A percentile compares a stretch with the other conserved stretches of the same genome.
Evolutionary conservation across 1,140 invertebrate genomes (phyloP).

Genomic region (Trissolcus basalis): DNA sequence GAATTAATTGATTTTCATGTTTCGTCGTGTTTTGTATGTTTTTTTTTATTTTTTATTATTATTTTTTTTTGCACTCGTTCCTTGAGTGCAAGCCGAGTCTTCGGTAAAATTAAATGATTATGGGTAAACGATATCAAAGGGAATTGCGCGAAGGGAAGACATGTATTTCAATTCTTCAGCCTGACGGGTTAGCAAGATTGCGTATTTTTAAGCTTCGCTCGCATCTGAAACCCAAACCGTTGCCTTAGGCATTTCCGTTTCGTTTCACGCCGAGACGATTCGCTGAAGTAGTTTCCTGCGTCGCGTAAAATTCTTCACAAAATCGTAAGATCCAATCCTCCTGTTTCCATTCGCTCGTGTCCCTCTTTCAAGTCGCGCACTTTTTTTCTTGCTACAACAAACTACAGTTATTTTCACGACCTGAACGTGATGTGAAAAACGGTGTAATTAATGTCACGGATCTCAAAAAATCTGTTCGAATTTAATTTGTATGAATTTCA

Average conservation of each 20-base stretch:
- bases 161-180: conserved; percentile 77
- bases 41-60: too few relatives aligned
- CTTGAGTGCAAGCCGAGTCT: conserved; percentile 27
- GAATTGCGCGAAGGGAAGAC: conserved; percentile 62
- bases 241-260: conserved; percentile 71
- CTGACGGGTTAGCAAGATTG: conserved; percentile 75
- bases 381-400: conserved; percentile 24
- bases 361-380: conserved; percentile 10
- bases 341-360: conserved; percentile 30
- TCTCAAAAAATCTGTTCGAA: conserved; percentile 19
- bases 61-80: too few relatives aligned
- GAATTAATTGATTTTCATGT: too few relatives aligned
- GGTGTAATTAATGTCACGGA: conserved; percentile 21
- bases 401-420: neutral
- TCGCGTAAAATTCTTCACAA: conserved; percentile 54
- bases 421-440: conserved; percentile 6
- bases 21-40: neutral
- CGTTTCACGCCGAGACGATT: conserved; percentile 73
- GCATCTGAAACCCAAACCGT: conserved; percentile 43
- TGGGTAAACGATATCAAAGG: conserved; percentile 77
- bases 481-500: too few relatives aligned
- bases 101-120: conserved; percentile 76
- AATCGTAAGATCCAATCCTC: conserved; percentile 43
- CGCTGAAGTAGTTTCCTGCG: conserved; percentile 53
- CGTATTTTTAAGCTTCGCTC: conserved; percentile 76